These are phyloP conservation scores for Acrobasis repandana DNA, from an alignment of 2,888 invertebrate genomes.

Conservation along the genomic window DNA sequence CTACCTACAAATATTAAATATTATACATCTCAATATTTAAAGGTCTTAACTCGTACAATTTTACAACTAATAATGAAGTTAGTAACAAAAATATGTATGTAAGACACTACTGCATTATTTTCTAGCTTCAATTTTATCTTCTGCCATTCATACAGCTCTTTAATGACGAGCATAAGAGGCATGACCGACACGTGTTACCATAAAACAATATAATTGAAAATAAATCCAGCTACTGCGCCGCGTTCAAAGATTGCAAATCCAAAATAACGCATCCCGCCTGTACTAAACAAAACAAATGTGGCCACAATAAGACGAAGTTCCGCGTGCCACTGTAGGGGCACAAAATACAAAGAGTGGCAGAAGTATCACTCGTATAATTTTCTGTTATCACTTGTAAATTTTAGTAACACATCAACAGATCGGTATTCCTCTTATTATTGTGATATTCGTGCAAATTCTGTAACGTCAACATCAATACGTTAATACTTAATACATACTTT, in stretches of 20 bases:
- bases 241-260: constrained; percentile 59
- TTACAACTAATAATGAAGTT: too few species aligned
- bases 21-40: too few species aligned
- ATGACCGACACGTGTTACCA: constrained; percentile 8
- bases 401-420: not conserved
- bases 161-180: constrained; percentile 13
- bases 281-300: constrained; percentile 67
- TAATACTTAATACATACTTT: too few species aligned
- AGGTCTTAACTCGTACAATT: too few species aligned
- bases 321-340: constrained; percentile 61
- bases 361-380: not conserved
- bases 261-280: constrained; percentile 66
- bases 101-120: too few species aligned
- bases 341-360: not conserved
- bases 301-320: constrained; percentile 76
- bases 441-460: too few species aligned
- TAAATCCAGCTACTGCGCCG: constrained; percentile 24
- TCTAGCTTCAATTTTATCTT: not conserved
- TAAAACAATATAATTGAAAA: constrained; percentile 22
- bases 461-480: too few species aligned
- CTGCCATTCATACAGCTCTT: not conserved
- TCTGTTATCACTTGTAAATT: too few species aligned
- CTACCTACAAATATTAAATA: too few species aligned
- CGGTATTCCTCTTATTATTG: too few species aligned
- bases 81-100: too few species aligned